Percentiles rank a stretch among this genome's conserved stretches.
phyloP scores from a whole-genome alignment of 2,888 invertebrate species.

The Ceraclea dissimilis region DNA sequence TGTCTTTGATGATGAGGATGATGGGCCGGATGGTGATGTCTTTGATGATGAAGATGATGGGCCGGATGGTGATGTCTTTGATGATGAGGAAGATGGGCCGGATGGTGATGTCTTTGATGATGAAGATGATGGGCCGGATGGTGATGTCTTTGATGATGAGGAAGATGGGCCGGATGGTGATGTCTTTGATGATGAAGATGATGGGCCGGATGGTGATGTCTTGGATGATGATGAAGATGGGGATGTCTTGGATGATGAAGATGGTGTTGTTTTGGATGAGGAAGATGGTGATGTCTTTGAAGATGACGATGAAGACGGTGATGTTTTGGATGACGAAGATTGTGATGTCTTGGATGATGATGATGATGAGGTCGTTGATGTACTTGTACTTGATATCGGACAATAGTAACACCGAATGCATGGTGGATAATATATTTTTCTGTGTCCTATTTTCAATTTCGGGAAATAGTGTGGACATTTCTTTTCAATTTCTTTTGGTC shows the following conservation, averaged over 20 bases:
- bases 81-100: not conserved
- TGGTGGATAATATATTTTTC: slow-evolving; percentile 8
- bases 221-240: not conserved
- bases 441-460: not conserved
- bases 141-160: slow-evolving; percentile 12
- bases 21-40: not conserved
- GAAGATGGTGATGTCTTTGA: slow-evolving; percentile 13
- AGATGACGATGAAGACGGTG: not conserved
- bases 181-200: not conserved
- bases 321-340: not conserved
- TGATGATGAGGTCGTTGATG: not conserved
- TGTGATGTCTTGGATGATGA: not conserved
- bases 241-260: too few species aligned
- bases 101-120: not conserved
- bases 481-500: slow-evolving; percentile 3
- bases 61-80: slow-evolving; percentile 14
- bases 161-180: not conserved
- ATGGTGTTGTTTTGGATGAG: not conserved
- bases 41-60: not conserved
- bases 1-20: not conserved
- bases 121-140: not conserved
- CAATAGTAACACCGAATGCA: slow-evolving; percentile 25
- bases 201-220: not conserved
- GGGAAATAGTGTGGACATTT: slow-evolving; percentile 8
- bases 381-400: slow-evolving; percentile 16